These are phyloP conservation scores for Fabriciana adippe DNA, from an alignment of 2,888 invertebrate genomes.

Conservation along the genomic window DNA sequence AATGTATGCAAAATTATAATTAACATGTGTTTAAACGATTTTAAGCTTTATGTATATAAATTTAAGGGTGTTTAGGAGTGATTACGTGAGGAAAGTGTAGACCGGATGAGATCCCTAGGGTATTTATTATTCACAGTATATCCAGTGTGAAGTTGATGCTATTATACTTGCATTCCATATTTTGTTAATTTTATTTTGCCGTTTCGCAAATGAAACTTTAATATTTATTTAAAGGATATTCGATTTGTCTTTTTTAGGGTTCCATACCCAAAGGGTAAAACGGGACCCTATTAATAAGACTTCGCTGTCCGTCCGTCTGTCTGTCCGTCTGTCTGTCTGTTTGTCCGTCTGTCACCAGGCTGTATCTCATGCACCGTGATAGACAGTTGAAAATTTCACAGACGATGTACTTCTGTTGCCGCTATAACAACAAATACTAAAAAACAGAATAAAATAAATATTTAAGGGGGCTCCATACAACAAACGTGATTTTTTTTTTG, in stretches of 20 bases:
- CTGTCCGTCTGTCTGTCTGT: no score
- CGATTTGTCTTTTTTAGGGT: not conserved
- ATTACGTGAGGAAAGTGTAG: not conserved
- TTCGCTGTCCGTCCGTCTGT: no score
- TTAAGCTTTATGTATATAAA: not conserved
- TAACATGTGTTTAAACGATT: not conserved
- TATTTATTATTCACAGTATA: constrained; percentile 20
- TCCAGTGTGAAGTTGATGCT: constrained; percentile 23
- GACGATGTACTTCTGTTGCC: no score
- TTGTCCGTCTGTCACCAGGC: no score
- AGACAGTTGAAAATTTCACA: no score
- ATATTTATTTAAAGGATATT: constrained; percentile 14
- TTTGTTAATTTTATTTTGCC: constrained; percentile 27
- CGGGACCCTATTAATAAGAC: no score
- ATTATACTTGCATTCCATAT: constrained; percentile 24
- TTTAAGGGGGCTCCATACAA: no score
- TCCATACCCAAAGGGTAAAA: no score
- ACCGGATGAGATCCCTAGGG: constrained; percentile 13
- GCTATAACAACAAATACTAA: no score
- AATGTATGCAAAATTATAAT: constrained; percentile 16
- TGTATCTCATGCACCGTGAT: no score
- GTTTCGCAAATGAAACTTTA: constrained; percentile 19
- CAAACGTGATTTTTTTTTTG: no score
- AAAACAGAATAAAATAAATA: no score
- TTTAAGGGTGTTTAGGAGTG: constrained; percentile 9